These are phyloP conservation scores for Seriola rivoliana DNA, from an alignment of 2,113 vertebrate species.

Conservation along the genomic window DNA sequence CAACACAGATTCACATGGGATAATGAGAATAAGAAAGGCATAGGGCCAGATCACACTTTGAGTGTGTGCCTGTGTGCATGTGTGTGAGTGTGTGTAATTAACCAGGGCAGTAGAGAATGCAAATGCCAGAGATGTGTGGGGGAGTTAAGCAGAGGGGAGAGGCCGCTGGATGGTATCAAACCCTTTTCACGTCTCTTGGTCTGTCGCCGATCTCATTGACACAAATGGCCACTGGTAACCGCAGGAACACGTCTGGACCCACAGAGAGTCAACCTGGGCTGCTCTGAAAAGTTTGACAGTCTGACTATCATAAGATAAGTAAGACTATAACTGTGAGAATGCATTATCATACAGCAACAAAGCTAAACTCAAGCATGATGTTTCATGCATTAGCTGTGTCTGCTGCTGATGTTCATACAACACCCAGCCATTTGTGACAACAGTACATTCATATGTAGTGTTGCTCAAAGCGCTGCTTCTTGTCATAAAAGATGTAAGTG, in stretches of 20 bases:
- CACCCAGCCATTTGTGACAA: neutral
- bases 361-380: too few relatives aligned
- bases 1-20: conserved; percentile 16
- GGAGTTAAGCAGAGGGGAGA: conserved; percentile 58
- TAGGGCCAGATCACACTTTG: conserved; percentile 35
- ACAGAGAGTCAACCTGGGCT: conserved; percentile 12
- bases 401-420: neutral
- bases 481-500: neutral
- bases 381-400: neutral
- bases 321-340: neutral
- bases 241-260: conserved; percentile 27
- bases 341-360: too few relatives aligned
- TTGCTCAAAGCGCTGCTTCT: neutral
- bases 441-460: neutral
- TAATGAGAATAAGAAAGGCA: conserved; percentile 45
- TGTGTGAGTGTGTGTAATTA: conserved; percentile 38
- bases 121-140: conserved; percentile 65
- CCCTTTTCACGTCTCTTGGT: conserved; percentile 61
- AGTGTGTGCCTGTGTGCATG: conserved; percentile 24
- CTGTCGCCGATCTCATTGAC: conserved; percentile 39
- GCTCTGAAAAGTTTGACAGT: neutral
- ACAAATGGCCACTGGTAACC: conserved; percentile 21
- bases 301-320: too few relatives aligned
- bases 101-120: conserved; percentile 53
- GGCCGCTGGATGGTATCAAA: conserved; percentile 51